Conservation (phyloP, 2,797 vertebrate genomes). For the Leptatherina wallacei region DNA sequence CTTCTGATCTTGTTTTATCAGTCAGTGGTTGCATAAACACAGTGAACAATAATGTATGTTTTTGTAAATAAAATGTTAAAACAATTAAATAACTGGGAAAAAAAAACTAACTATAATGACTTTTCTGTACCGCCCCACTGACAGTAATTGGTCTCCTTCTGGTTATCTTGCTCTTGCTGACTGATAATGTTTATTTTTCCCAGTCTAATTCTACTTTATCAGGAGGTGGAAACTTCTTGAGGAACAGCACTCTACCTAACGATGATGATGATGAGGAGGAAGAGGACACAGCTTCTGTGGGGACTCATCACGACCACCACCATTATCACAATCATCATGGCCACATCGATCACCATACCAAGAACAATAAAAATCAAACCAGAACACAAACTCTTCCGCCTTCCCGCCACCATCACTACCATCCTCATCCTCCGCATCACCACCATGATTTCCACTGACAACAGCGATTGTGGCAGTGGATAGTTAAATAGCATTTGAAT, state of each 20-base stretch:
- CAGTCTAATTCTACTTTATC: conserved; percentile 53
- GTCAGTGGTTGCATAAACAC: too few relatives aligned
- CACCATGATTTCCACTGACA: neutral
- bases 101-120: neutral
- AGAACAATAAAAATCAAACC: conserved; percentile 15
- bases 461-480: neutral
- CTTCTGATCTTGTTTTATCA: too few relatives aligned
- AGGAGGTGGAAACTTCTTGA: conserved; percentile 1
- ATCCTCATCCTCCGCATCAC: neutral
- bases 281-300: neutral
- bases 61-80: too few relatives aligned
- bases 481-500: neutral
- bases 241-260: neutral
- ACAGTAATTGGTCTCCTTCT: neutral
- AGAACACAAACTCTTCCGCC: neutral
- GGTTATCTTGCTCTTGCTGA: neutral
- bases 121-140: neutral
- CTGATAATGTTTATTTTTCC: conserved; percentile 7
- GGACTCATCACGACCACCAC: neutral
- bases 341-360: neutral
- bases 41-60: too few relatives aligned
- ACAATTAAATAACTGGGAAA: neutral
- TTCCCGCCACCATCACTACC: neutral
- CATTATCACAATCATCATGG: neutral
- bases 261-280: neutral